These are phyloP conservation scores for Mimachlamys varia DNA, from an alignment of 2,888 invertebrate genomes.

Conservation along the genomic window DNA sequence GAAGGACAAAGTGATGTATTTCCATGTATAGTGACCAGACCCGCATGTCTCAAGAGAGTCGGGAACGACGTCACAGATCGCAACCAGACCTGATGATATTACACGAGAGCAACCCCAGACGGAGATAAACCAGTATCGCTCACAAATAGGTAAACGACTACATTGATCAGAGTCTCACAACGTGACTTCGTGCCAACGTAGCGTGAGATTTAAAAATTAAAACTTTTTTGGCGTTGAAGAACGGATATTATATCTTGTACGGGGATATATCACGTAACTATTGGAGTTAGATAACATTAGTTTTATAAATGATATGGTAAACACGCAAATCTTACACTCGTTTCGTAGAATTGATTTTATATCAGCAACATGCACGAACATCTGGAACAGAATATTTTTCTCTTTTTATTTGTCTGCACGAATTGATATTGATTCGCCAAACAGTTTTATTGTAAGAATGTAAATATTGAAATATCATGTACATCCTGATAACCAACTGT, in stretches of 20 bases:
- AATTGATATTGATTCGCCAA: background rate
- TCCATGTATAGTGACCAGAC: background rate
- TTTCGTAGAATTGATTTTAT: background rate
- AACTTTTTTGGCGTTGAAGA: background rate
- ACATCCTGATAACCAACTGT: background rate
- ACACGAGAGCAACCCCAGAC: background rate
- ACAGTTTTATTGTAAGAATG: background rate
- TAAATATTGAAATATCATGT: background rate
- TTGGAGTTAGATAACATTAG: background rate
- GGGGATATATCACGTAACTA: background rate
- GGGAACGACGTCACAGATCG: background rate
- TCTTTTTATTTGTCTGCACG: background rate
- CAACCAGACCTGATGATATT: background rate
- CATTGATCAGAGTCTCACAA: background rate
- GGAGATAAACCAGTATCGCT: background rate
- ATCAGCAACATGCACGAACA: background rate
- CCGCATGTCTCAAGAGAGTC: background rate
- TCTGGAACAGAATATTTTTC: background rate
- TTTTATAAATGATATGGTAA: background rate
- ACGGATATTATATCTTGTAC: background rate
- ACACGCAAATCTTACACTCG: background rate
- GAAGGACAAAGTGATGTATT: background rate
- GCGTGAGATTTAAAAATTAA: background rate
- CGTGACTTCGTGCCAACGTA: background rate
- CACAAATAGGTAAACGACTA: background rate